phyloP scores from a whole-genome alignment of 2,113 vertebrate genomes.

The Rhinopomastus cyanomelas region DNA sequence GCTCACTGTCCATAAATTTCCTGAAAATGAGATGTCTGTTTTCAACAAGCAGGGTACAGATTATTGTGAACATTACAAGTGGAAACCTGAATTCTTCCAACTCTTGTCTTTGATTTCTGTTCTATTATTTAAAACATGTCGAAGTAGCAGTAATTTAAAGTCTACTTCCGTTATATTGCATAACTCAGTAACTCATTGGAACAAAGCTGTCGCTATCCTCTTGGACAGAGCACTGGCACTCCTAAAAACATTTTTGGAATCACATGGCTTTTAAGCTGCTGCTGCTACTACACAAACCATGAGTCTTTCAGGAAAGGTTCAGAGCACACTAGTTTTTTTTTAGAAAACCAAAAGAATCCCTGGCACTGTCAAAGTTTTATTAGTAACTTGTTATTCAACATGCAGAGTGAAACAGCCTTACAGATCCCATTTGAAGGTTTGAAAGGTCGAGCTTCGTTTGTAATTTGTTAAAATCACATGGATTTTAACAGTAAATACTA shows the following conservation, averaged over 20 bases:
- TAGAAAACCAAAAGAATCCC: background rate
- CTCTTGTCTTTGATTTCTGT: background rate
- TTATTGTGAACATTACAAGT: background rate
- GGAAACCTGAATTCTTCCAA: background rate
- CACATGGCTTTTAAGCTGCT: background rate
- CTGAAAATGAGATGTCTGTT: background rate
- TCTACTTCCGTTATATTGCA: background rate
- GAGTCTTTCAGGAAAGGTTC: background rate
- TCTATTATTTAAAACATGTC: background rate
- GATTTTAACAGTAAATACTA: constrained; percentile 20
- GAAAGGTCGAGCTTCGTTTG: background rate
- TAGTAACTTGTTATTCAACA: background rate
- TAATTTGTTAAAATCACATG: background rate
- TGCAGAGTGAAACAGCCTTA: background rate
- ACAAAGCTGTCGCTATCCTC: background rate
- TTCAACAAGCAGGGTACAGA: background rate
- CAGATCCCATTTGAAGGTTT: background rate
- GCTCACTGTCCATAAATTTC: background rate
- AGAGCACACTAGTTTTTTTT: background rate
- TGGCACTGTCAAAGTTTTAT: background rate
- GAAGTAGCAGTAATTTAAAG: constrained; percentile 8
- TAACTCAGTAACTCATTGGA: background rate
- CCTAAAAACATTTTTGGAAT: background rate
- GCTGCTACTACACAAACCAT: background rate
- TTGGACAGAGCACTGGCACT: background rate